Base-by-base conservation (phyloP, 2,113 vertebrate species). In the Cettia cetti region DNA sequence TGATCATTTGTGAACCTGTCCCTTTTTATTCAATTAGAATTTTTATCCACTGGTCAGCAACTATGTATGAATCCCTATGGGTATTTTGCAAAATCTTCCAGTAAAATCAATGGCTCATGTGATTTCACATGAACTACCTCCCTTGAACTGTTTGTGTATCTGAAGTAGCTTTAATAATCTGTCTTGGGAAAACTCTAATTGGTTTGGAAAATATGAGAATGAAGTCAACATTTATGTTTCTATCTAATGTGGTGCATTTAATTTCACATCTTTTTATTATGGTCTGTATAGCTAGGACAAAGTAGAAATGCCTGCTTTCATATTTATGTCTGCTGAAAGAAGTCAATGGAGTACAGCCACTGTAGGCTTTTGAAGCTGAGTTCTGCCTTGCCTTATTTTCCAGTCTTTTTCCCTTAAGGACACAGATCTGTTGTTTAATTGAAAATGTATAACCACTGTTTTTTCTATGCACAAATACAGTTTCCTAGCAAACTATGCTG, bases 171-270 rank as follows among this genome's bases (percentile, higher is more conserved):
- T 92, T 95, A 96, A 94, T 82, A 95, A 71, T 89, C 52, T 91
- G 31, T 89, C 86, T 82, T 87, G 74, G 65, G 89, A 94, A 94
- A 95, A 89, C 28, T 49, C 13, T 91, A 89, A 94, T 92, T 97
- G 40, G 53, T 76, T 92, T 92, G 68, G 78, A 82, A 79, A 72
- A 49, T 31, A 92, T 64, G n/a, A 79, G 53, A 91, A 87, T 75
- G 31, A 92, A 96, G 44, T 69, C 69, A 91, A 84, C 33, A 44
- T 86, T 92, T 78, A 54, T 71, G 65, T 86, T 94, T 92, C 74
- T 66, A 31, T 86, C 42, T 59, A 89, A 71, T 60, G 44, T 28
- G 3, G 1, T 71, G 52, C 20, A 37, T 78, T 81, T 78, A 75
- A 89, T 84, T 92, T 94, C 31, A 39, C 47, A 47, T 65, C 6